Evolutionary conservation across 2,888 invertebrate genomes (phyloP), one percentile per base, ranked within the genome.

Genomic region (Capitulum mitella): DNA sequence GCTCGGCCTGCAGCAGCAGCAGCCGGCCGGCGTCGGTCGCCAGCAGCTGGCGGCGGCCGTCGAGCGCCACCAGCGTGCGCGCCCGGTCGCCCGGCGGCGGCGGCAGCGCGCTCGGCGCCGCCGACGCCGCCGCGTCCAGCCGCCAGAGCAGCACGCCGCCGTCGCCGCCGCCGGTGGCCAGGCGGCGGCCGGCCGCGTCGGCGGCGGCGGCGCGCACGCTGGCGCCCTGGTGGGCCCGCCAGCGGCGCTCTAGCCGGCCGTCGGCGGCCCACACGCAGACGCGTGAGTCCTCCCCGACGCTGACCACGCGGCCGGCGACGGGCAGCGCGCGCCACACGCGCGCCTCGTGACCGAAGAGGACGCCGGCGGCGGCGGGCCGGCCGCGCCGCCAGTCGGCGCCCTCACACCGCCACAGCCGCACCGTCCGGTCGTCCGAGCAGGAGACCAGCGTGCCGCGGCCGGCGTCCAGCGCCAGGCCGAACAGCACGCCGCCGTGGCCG

Each of bases 351-450:
- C 75, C 75, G 46, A 46, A 75, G 43, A 75, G 29, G 14, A 46
- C 46, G 75, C 8, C n/a, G 16, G 29, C 75, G 40, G 22, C n/a
- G 29, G 22, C 29, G 37, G 40, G n/a, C 40, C 40, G n/a, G 37
- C 3, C 74, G 8, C 22, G 40, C 10, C 16, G 43, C 75, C 40
- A 75, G 29, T 29, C 75, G 43, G 16, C 29, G n/a, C 29, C 75
- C 46, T 1, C 2, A 3, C 12, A 29, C 46, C 75, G 75, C 75
- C 75, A 75, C 43, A 46, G 43, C n/a, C 75, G 75, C 75, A 75
- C 75, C 75, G 75, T 46, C 8, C 75, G 75, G 75, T 75, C 75
- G 75, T 75, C 75, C 3, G 75, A 75, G 46, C 43, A 46, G 29
- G 75, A 46, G 43, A 75, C 43, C 8, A 75, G 46, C 12, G 46